These are phyloP conservation scores for Drosophila meridionalis DNA, from an alignment of 2,888 invertebrate genomes.

Conservation along the genomic window DNA sequence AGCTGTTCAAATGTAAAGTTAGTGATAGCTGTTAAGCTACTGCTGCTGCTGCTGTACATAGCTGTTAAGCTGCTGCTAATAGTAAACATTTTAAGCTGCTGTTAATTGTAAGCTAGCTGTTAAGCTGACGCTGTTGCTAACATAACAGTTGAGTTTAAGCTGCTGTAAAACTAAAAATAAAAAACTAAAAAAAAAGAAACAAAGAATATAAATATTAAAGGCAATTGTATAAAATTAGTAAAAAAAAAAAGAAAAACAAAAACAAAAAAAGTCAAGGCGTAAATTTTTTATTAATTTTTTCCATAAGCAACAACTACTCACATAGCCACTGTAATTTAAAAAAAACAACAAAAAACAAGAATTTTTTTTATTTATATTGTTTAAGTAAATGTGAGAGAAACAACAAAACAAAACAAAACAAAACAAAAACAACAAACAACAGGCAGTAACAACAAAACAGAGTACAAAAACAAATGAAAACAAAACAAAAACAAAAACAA, in stretches of 20 bases:
- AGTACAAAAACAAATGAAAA: slow-evolving; percentile 45
- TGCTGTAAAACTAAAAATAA: slow-evolving; percentile 8
- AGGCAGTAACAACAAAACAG: slow-evolving; percentile 70
- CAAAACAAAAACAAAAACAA: slow-evolving; percentile 46
- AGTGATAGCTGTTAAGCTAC: neutral
- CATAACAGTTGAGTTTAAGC: neutral
- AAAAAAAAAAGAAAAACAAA: slow-evolving; percentile 40
- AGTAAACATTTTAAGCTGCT: slow-evolving; percentile 3
- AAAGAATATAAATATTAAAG: slow-evolving; percentile 33
- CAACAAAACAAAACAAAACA: slow-evolving; percentile 13
- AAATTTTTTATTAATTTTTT: slow-evolving; percentile 25
- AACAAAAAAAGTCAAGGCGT: slow-evolving; percentile 34
- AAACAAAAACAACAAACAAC: slow-evolving; percentile 43
- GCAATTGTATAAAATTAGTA: slow-evolving; percentile 54
- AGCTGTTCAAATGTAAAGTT: neutral
- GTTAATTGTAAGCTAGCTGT: slow-evolving; percentile 9
- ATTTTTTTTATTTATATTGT: slow-evolving; percentile 57
- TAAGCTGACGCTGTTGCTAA: slow-evolving; percentile 1
- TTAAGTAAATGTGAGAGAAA: slow-evolving; percentile 50
- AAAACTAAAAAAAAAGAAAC: slow-evolving; percentile 30
- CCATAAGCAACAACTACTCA: slow-evolving; percentile 40
- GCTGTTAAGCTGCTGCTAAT: slow-evolving; percentile 2
- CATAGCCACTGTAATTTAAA: slow-evolving; percentile 67
- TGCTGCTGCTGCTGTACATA: slow-evolving; percentile 1
- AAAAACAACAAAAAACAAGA: slow-evolving; percentile 24